Base-by-base conservation (phyloP, 2,113 vertebrate genomes). In the Hippocampus zosterae region DNA sequence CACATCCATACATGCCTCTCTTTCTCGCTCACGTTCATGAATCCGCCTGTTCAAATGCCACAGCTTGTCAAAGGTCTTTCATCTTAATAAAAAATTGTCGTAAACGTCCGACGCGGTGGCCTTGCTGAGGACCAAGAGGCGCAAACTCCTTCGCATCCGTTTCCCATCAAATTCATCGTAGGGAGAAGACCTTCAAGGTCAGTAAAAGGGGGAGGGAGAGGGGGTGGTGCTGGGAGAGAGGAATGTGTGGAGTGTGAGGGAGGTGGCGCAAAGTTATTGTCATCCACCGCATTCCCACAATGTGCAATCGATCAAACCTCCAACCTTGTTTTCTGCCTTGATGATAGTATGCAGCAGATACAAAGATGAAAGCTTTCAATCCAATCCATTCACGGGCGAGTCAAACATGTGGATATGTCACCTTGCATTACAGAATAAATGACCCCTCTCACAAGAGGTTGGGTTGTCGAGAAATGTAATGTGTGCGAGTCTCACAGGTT, bases 101-200 rank as follows among this genome's bases (percentile, higher is more conserved):
- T 13, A 44, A 19, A 60, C 73, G 55, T 33, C 73, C 75, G 25
- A 59, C 66, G 71, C 67, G 73, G 60, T 56, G 73, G 73, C 79
- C 84, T 87, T 84, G 81, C 83, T 65, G 18, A 84, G 77, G 82
- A 76, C 13, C 56, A 62, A 67, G 78, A 55, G 66, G 65, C 61
- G 11, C 62, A 62, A 52, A 67, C 71, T 72, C 62, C 81, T 82
- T 82, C 18, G 4, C 72, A 69, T 68, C 66, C 23, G 25, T 75
- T 77, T 73, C 70, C 37, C 73, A 81, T 78, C 70, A 69, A 67
- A 46, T 11, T 19, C 73, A 66, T 75, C 73, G 65, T 67, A 66
- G 53, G 65, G 44, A 67, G 50, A 72, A 74, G 68, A 70, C 57
- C 63, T 69, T 57, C 74, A 84, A 86, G 78, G 85, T 85, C 85